These are phyloP conservation scores for Cathartes aura DNA, from an alignment of 2,113 vertebrate genomes.

Conservation along the genomic window DNA sequence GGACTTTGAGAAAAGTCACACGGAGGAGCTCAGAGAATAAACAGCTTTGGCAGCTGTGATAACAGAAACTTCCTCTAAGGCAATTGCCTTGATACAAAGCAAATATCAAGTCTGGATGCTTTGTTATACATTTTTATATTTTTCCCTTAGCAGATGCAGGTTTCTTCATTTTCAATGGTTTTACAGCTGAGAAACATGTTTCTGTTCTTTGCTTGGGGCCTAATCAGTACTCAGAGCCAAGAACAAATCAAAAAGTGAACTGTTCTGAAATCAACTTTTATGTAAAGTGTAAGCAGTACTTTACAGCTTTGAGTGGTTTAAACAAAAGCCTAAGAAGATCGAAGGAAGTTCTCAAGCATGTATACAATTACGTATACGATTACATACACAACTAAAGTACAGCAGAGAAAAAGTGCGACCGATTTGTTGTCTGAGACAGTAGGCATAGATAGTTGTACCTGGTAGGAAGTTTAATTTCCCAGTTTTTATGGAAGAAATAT, in stretches of 20 bases:
- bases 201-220: background rate
- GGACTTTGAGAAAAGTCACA: background rate
- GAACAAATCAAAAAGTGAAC: background rate
- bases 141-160: background rate
- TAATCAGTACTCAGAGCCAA: background rate
- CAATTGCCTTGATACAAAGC: background rate
- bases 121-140: background rate
- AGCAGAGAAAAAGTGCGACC: background rate
- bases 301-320: background rate
- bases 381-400: background rate
- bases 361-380: background rate
- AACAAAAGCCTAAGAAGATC: background rate
- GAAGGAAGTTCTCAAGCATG: background rate
- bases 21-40: background rate
- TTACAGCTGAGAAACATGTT: background rate
- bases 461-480: background rate
- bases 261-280: constrained; percentile 25
- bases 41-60: background rate
- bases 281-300: background rate
- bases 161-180: background rate
- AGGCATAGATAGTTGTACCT: background rate
- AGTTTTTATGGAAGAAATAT: background rate
- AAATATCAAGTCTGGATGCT: background rate
- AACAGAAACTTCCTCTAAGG: constrained; percentile 5
- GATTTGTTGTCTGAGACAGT: background rate